A percentile compares a stretch with the other conserved stretches of the same genome.
phyloP scores from a whole-genome alignment of 2,113 vertebrate species.

The Talpa occidentalis region DNA sequence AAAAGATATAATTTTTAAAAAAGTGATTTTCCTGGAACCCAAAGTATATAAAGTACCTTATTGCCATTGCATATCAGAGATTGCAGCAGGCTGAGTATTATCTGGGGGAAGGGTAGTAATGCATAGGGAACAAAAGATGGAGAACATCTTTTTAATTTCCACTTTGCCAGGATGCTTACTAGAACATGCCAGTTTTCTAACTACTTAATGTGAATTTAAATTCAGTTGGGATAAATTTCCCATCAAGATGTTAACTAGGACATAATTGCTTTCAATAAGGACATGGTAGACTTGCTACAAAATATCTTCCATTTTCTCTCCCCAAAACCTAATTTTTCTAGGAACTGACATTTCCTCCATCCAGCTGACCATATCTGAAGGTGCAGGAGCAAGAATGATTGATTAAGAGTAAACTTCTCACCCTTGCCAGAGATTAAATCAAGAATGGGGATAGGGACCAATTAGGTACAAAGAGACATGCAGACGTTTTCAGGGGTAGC shows the following conservation, averaged over 20 bases:
- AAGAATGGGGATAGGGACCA: background rate
- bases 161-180: background rate
- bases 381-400: background rate
- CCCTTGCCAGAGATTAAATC: background rate
- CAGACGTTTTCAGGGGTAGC: background rate
- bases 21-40: background rate
- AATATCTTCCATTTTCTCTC: background rate
- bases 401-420: background rate
- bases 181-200: constrained; percentile 25
- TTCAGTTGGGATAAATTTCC: constrained; percentile 27
- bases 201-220: constrained; percentile 37
- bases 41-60: background rate
- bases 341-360: background rate
- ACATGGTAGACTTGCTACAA: constrained; percentile 13
- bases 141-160: background rate
- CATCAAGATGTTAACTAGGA: constrained; percentile 11
- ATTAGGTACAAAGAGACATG: background rate
- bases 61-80: background rate
- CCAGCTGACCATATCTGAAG: background rate
- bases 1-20: no score
- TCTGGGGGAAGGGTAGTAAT: background rate
- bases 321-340: background rate
- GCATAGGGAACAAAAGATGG: background rate
- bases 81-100: no score
- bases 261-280: background rate